Percentiles rank a stretch among this genome's conserved stretches.
phyloP scores from a whole-genome alignment of 2,797 vertebrate genomes.

The Pseudochirops corinnae region DNA sequence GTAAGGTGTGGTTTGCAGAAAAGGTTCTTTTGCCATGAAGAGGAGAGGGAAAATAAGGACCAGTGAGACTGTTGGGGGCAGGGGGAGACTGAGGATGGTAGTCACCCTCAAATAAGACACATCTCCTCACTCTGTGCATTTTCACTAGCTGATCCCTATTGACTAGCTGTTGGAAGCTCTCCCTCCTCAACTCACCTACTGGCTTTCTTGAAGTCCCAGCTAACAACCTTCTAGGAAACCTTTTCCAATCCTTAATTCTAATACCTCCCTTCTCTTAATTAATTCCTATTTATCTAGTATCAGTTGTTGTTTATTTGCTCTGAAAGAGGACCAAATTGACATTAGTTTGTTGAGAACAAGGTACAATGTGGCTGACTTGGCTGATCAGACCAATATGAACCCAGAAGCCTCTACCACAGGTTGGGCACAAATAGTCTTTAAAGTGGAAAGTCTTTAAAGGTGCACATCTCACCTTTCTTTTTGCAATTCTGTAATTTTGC shows the following conservation, averaged over 20 bases:
- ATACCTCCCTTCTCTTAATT: not conserved
- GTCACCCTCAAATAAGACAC: not conserved
- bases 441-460: not conserved
- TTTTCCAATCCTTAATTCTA: not conserved
- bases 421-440: not conserved
- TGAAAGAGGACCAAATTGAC: not conserved
- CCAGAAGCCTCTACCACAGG: not conserved
- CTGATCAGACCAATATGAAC: not conserved
- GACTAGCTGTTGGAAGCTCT: not conserved
- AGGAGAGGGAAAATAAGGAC: not conserved
- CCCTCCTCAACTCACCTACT: not conserved
- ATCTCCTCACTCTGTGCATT: not conserved
- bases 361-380: not conserved
- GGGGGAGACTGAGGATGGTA: not conserved
- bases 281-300: not conserved
- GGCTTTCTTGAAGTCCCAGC: not conserved
- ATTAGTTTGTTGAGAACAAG: not conserved
- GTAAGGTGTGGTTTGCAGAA: not conserved
- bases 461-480: not conserved
- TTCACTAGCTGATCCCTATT: not conserved
- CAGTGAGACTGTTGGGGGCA: accelerated
- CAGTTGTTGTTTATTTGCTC: not conserved
- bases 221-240: not conserved
- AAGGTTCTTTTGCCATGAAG: not conserved
- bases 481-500: not conserved